Conservation (phyloP, 2,113 vertebrate genomes). For the Poeciliopsis turrubarensis region DNA sequence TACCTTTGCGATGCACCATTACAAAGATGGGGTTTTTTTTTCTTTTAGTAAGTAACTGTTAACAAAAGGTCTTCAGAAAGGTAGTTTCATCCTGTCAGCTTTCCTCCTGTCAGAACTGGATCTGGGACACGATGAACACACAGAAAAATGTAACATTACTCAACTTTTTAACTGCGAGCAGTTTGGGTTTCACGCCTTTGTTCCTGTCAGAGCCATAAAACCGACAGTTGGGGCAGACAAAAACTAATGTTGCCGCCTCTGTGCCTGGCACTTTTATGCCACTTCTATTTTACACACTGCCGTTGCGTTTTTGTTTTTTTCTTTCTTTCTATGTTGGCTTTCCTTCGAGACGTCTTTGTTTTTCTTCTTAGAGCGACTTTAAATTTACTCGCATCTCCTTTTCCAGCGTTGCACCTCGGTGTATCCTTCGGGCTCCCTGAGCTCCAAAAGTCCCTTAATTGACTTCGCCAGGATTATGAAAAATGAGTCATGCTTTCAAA, state of each 20-base stretch:
- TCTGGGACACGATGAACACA: conserved; percentile 23
- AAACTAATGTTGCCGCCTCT: conserved; percentile 47
- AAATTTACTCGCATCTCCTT: conserved; percentile 30
- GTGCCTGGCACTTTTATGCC: conserved; percentile 50
- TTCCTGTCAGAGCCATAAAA: conserved; percentile 25
- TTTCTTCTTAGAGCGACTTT: conserved; percentile 29
- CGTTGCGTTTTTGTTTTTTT: conserved; percentile 18
- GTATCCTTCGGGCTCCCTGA: conserved; percentile 49
- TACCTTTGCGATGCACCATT: no score
- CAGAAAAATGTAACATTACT: conserved; percentile 42
- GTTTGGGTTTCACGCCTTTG: conserved; percentile 44
- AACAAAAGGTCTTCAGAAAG: conserved; percentile 37
- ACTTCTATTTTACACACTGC: background rate
- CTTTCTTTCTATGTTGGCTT: conserved; percentile 18
- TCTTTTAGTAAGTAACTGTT: conserved; percentile 6
- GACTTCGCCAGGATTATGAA: conserved; percentile 70
- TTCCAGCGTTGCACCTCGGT: conserved; percentile 24
- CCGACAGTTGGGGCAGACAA: conserved; percentile 24
- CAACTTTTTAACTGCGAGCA: conserved; percentile 52
- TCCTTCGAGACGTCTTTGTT: conserved; percentile 17
- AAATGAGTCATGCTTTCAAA: conserved; percentile 66
- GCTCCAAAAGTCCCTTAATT: conserved; percentile 59
- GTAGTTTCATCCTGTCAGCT: conserved; percentile 5
- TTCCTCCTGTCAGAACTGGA: conserved; percentile 22
- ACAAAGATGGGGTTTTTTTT: no score